Conservation (phyloP, 2,113 vertebrate species). For the Forbesichthys agassizii region DNA sequence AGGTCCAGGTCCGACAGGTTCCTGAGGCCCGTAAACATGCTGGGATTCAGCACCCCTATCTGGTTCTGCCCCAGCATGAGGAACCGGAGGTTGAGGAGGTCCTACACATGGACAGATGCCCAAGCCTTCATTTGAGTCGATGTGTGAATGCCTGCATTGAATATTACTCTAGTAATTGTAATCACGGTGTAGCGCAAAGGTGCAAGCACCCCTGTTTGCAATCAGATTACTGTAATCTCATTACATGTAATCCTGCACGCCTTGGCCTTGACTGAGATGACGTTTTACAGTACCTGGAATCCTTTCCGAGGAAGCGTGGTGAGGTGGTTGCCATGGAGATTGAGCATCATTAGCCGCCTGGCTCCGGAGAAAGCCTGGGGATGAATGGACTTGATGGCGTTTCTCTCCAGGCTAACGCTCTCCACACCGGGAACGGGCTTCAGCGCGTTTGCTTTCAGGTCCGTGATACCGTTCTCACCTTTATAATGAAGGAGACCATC, state of each 20-base stretch:
- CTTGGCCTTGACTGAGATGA: not conserved
- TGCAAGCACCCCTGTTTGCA: no score
- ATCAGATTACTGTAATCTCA: no score
- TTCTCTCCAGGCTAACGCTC: slow-evolving; percentile 75
- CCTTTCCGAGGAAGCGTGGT: slow-evolving; percentile 59
- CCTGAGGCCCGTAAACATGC: slow-evolving; percentile 73
- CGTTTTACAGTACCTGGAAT: slow-evolving; percentile 61
- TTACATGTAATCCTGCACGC: no score
- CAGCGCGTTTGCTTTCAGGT: slow-evolving; percentile 63
- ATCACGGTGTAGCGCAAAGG: no score
- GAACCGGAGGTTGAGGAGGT: slow-evolving; percentile 77
- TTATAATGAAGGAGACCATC: not conserved
- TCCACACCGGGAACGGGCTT: slow-evolving; percentile 66
- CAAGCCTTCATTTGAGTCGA: not conserved
- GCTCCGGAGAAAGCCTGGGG: slow-evolving; percentile 70
- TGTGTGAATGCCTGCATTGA: no score
- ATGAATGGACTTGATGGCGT: slow-evolving; percentile 73
- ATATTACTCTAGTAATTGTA: no score
- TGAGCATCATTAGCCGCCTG: slow-evolving; percentile 73
- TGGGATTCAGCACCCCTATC: slow-evolving; percentile 64
- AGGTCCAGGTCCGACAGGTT: slow-evolving; percentile 79
- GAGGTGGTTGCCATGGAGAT: slow-evolving; percentile 75
- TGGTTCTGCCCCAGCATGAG: slow-evolving; percentile 80
- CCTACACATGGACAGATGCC: slow-evolving; percentile 35
- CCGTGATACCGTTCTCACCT: slow-evolving; percentile 75